Percentiles rank a stretch among this genome's conserved stretches.
Evolutionary conservation across 2,888 invertebrate species (phyloP).

Genomic region (Athalia circularis): DNA sequence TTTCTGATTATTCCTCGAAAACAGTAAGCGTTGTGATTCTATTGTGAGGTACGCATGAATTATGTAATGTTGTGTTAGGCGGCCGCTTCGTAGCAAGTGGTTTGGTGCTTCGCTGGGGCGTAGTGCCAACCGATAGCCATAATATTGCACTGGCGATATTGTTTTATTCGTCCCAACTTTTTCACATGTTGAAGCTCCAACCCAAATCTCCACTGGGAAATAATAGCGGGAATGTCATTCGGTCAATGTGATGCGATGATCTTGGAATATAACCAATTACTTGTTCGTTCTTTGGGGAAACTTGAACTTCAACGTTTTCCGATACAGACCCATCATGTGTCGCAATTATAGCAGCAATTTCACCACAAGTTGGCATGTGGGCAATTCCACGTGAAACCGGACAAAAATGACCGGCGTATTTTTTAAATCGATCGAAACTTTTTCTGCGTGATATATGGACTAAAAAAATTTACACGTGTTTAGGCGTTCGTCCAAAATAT

Average conservation of each 20-base stretch:
- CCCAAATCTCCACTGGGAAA: slow-evolving; percentile 6
- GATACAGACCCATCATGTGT: slow-evolving; percentile 14
- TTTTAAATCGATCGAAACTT: too few relatives aligned
- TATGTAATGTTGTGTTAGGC: slow-evolving; percentile 2
- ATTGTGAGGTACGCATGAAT: slow-evolving; percentile 14
- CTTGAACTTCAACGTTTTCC: slow-evolving; percentile 12
- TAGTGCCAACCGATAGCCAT: slow-evolving; percentile 11
- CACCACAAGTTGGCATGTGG: slow-evolving; percentile 22
- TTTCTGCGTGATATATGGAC: too few relatives aligned
- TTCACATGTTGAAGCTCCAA: slow-evolving; percentile 16
- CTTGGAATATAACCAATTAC: slow-evolving; percentile 7
- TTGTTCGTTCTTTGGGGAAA: not conserved
- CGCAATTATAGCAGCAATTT: slow-evolving; percentile 3
- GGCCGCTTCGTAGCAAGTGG: slow-evolving; percentile 2
- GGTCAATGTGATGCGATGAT: not conserved
- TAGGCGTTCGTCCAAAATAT: too few relatives aligned
- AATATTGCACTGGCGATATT: not conserved
- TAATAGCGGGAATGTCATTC: not conserved
- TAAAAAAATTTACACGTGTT: too few relatives aligned
- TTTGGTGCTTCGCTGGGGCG: not conserved
- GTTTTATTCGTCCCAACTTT: not conserved
- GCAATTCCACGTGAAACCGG: too few relatives aligned
- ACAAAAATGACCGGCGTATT: too few relatives aligned
- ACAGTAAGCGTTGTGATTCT: slow-evolving; percentile 6
- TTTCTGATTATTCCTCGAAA: slow-evolving; percentile 10